Evolutionary conservation across 2,888 invertebrate genomes (phyloP).

Genomic region (Limnephilus auricula): DNA sequence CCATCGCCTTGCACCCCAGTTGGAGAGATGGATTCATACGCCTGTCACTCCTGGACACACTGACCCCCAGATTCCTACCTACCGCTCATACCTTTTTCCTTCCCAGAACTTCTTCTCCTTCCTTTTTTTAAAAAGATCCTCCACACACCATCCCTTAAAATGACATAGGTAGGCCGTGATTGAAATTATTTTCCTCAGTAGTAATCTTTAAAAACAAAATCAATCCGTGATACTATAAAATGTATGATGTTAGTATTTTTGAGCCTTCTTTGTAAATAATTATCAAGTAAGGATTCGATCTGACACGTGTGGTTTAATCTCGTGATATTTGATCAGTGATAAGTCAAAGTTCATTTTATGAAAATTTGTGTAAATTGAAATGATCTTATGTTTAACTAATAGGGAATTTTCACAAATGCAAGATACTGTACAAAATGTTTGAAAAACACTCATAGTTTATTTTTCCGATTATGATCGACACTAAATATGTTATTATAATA

Average conservation of each 20-base stretch:
- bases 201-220: too few species aligned
- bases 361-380: neutral
- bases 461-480: neutral
- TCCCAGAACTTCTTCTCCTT: too few species aligned
- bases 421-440: neutral
- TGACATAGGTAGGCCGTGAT: too few species aligned
- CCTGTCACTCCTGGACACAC: too few species aligned
- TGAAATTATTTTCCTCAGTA: too few species aligned
- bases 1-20: too few species aligned
- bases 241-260: neutral
- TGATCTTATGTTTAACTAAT: neutral
- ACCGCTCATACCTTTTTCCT: too few species aligned
- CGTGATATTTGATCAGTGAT: constrained; percentile 41
- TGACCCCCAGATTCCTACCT: too few species aligned
- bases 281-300: neutral
- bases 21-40: too few species aligned
- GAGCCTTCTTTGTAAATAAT: constrained; percentile 27
- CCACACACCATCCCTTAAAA: too few species aligned
- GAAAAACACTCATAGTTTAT: neutral
- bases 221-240: neutral
- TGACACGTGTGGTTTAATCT: constrained; percentile 9
- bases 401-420: neutral
- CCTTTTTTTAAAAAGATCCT: too few species aligned
- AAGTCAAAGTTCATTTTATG: neutral
- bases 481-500: neutral